Evolutionary conservation across 2,113 vertebrate species (phyloP).

Genomic region (Rhabdomys dilectus): DNA sequence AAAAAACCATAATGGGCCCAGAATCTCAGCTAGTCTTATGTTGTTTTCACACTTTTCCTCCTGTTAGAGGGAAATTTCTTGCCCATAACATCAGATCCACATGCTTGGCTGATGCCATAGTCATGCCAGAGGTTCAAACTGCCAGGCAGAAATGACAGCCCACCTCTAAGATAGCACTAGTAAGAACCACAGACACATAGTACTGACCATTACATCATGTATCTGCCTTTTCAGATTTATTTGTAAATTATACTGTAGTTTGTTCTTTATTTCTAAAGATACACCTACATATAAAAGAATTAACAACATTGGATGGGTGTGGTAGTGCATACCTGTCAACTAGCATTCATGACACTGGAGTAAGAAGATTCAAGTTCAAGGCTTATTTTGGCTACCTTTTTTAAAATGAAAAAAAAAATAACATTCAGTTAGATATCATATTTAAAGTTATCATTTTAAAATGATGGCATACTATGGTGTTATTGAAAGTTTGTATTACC

Average conservation of each 20-base stretch:
- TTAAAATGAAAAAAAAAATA: neutral
- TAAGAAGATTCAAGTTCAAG: neutral
- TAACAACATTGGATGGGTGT: neutral
- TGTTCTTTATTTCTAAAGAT: conserved; percentile 12
- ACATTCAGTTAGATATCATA: neutral
- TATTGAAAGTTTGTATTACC: neutral
- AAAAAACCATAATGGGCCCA: conserved; percentile 15
- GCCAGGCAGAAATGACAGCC: neutral
- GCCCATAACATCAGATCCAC: conserved; percentile 13
- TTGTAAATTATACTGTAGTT: neutral
- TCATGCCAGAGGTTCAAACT: neutral
- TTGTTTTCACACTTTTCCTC: neutral
- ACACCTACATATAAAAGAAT: neutral
- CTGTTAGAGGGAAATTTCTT: conserved; percentile 43
- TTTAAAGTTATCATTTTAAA: conserved; percentile 27
- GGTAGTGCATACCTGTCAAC: neutral
- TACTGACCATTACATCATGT: neutral
- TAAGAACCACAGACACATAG: neutral
- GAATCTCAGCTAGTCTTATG: neutral
- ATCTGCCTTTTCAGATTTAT: neutral
- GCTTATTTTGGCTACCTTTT: neutral
- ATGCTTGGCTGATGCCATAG: conserved; percentile 13
- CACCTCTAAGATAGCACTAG: neutral
- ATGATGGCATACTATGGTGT: neutral
- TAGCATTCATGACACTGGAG: neutral